Evolutionary conservation across 1,140 invertebrate genomes (phyloP), one percentile per base, ranked within the genome.

Genomic region (Drosophila funebris): DNA sequence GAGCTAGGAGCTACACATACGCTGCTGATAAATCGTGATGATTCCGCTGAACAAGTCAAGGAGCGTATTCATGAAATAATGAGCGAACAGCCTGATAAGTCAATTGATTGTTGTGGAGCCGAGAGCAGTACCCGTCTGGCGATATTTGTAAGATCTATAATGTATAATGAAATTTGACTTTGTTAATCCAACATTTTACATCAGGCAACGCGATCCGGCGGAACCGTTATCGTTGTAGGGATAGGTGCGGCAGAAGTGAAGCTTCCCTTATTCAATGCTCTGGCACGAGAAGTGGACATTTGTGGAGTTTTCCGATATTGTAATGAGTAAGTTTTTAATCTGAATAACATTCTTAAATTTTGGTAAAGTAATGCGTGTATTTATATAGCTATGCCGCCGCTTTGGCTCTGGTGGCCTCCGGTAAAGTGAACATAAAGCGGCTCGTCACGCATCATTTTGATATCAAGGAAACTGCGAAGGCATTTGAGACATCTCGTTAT

Each of bases 391-490:
- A 99, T 92, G 94, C 95, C 2, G 94, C 95, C 52, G 97, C 98
- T 0, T 92, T 99, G 62, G 94, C 96, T 1, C 94, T 99, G 92
- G 94, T 99, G 3, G 94, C 97, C 0, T 95, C 95, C 61, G 96
- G 97, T 1, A 95, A 95, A 91, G 94, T 98, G 3, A 94, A 99
- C 90, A 95, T 98, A 0, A 97, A 97, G 83, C 95, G 96, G 2
- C 92, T 99, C 31, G 96, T 99, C 9, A 98, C 98, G 0, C 98
- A 99, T 92, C 95, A 96, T 85, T 99, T 95, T 91, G 94, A 93
- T 53, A 92, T 99, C 0, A 97, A 98, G 79, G 94, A 99, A 56
- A 95, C 96, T 0, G 68, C 95, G 0, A 92, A 98, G 91, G 98
- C 98, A 0, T 99, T 99, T 91, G 95, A 99, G 7, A 95, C 95